phyloP scores from a whole-genome alignment of 2,113 vertebrate species.

The Poeciliopsis retropinna region DNA sequence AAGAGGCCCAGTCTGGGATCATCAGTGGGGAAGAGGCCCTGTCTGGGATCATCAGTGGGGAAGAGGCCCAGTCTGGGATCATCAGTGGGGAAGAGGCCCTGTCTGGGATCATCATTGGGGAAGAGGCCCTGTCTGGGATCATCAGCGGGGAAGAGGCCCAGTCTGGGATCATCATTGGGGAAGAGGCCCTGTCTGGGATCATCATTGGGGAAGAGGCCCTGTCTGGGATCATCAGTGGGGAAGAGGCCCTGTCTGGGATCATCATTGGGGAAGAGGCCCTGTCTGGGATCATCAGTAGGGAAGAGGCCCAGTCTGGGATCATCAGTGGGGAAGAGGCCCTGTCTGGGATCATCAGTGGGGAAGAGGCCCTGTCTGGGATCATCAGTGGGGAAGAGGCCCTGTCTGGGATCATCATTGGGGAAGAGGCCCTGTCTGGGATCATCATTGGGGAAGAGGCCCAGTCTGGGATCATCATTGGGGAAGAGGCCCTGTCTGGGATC shows the following conservation, averaged over 20 bases:
- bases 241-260: too few relatives aligned
- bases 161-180: too few relatives aligned
- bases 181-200: constrained; percentile 28
- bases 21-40: too few relatives aligned
- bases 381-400: too few relatives aligned
- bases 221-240: constrained; percentile 51
- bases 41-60: constrained; percentile 52
- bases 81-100: constrained; percentile 59
- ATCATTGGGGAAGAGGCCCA: constrained; percentile 60
- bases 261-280: too few relatives aligned
- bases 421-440: constrained; percentile 50
- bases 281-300: constrained; percentile 52
- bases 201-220: constrained; percentile 60
- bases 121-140: constrained; percentile 64
- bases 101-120: constrained; percentile 51
- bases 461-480: constrained; percentile 65
- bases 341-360: constrained; percentile 51
- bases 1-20: too few relatives aligned
- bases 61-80: too few relatives aligned
- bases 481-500: constrained; percentile 50
- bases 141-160: constrained; percentile 11
- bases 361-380: constrained; percentile 63
- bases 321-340: constrained; percentile 59
- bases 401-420: constrained; percentile 60
- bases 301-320: too few relatives aligned